Base-by-base conservation (phyloP, 2,113 vertebrate genomes). In the Poeciliopsis turrubarensis region DNA sequence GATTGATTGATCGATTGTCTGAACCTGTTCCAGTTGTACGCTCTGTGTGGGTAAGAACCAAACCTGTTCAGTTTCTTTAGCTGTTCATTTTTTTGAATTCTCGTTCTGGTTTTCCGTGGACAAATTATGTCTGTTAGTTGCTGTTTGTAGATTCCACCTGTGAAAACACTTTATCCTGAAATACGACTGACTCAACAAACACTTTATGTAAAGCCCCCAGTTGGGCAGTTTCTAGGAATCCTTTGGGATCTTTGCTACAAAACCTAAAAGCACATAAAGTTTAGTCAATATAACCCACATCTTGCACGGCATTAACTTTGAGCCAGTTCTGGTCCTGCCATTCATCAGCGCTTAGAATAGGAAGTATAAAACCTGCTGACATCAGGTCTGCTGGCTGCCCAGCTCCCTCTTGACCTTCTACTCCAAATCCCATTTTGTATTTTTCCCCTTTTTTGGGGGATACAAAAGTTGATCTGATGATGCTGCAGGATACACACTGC, bases 401-500 rank as follows among this genome's bases (percentile, higher is more conserved):
- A 25, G 51, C 25, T 57, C 51, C 51, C 17, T 57, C 51, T 57
- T 57, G 19, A 57, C 51, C 44, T 57, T 57, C 51, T n/a, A 57
- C 51, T 3, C n/a, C 25, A 57, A 57, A 57, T 57, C 22, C 25
- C 5, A 25, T 57, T 10, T 57, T 25, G 8, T n/a, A n/a, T 25
- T 57, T 57, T 57, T 2, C 25, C 3, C 22, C 51, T 57, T 57
- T 54, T 54, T 10, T n/a, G 7, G 51, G 22, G 22, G 51, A 57
- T 57, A 57, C 7, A 57, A 47, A 47, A 47, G 44, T 47, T 47
- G 44, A 19, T 47, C 44, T 47, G 51, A 31, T 64, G 79, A 86
- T 73, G 72, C 81, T 79, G 68, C 57, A 62, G 77, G 85, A 87
- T 66, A 71, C 68, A 67, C 78, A 54, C 51, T 65, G 68, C 57